Conservation (phyloP, 1,140 invertebrate species). For the Agrypnia vestita region DNA sequence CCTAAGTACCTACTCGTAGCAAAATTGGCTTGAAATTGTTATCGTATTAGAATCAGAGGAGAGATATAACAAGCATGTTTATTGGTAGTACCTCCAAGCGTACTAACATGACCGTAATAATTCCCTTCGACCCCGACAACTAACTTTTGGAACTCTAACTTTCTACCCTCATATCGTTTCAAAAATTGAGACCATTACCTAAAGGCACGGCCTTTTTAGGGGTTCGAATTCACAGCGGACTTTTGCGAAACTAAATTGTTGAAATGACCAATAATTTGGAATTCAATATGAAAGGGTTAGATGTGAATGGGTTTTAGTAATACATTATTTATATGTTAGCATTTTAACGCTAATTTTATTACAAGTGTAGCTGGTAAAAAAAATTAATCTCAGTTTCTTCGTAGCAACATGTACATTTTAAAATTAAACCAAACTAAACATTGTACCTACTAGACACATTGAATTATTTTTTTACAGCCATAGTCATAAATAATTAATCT, state of each 20-base stretch:
- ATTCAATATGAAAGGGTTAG: conserved; percentile 55
- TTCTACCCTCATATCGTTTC: conserved; percentile 31
- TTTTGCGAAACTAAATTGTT: conserved; percentile 55
- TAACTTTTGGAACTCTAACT: conserved; percentile 29
- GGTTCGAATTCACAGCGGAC: conserved; percentile 29
- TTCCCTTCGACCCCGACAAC: not conserved
- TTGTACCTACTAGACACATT: too few relatives aligned
- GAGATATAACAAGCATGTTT: conserved; percentile 40
- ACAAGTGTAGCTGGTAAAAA: too few relatives aligned
- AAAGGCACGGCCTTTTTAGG: conserved; percentile 40
- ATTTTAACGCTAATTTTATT: not conserved
- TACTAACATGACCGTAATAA: conserved; percentile 38
- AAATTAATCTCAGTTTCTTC: too few relatives aligned
- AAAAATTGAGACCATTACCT: conserved; percentile 32
- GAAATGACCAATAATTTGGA: conserved; percentile 57
- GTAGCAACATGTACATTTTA: too few relatives aligned
- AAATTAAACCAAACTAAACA: too few relatives aligned
- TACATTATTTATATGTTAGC: not conserved
- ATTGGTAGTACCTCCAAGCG: not conserved
- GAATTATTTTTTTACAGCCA: too few relatives aligned
- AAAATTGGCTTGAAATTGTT: not conserved
- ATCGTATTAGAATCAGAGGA: conserved; percentile 17
- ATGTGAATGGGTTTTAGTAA: conserved; percentile 3
- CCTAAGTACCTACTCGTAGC: too few relatives aligned
- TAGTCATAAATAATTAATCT: too few relatives aligned